A percentile compares a stretch with the other conserved stretches of the same genome.
Evolutionary conservation across 2,888 invertebrate genomes (phyloP).

Genomic region (Archaeoteleia sp.): DNA sequence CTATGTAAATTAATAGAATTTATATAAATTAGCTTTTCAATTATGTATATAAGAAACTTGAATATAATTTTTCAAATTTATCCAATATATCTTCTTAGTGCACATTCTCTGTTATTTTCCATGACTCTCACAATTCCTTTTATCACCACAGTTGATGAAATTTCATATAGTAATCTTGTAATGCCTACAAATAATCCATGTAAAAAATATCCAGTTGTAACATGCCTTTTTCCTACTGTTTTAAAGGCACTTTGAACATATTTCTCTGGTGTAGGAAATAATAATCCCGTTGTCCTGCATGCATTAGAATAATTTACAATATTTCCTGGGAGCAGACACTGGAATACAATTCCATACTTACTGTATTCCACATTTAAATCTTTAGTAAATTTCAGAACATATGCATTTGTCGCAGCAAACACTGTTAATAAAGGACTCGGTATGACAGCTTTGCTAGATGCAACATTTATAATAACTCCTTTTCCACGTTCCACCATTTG

Average conservation of each 20-base stretch:
- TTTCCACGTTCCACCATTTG: conserved; percentile 85
- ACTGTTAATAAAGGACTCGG: conserved; percentile 88
- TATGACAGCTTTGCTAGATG: conserved; percentile 86
- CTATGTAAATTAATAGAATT: no score
- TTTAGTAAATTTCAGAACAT: conserved; percentile 85
- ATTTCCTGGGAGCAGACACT: conserved; percentile 88
- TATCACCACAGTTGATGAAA: conserved; percentile 57
- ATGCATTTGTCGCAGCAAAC: conserved; percentile 92
- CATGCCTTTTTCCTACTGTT: conserved; percentile 80
- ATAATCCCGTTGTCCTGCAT: conserved; percentile 78
- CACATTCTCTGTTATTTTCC: conserved; percentile 60
- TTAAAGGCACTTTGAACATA: conserved; percentile 84
- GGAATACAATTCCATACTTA: conserved; percentile 82
- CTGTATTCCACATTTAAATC: conserved; percentile 84
- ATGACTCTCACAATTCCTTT: conserved; percentile 59
- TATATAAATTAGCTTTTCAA: no score
- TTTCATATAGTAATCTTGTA: conserved; percentile 65
- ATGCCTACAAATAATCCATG: conserved; percentile 78
- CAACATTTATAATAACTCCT: conserved; percentile 91
- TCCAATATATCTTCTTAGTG: conserved; percentile 60
- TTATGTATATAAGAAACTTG: no score
- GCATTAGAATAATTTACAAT: conserved; percentile 91
- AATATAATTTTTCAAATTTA: conserved; percentile 37
- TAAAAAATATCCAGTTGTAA: conserved; percentile 84
- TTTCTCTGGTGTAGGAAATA: conserved; percentile 82